Evolutionary conservation across 2,113 vertebrate genomes (phyloP).

Genomic region (Chionis minor): DNA sequence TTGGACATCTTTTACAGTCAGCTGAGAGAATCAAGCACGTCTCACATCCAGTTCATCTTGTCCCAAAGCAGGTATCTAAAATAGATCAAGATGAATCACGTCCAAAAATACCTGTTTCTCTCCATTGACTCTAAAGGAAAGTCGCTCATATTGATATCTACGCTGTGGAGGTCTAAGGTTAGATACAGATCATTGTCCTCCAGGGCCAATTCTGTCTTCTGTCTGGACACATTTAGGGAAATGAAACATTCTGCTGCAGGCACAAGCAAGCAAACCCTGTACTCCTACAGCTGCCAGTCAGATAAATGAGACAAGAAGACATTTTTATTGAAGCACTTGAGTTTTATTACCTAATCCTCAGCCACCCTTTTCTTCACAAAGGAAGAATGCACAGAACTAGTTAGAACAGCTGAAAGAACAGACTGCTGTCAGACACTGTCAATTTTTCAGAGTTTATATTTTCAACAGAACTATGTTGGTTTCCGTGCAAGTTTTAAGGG

Average conservation of each 20-base stretch:
- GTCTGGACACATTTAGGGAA: background rate
- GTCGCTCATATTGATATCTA: background rate
- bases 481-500: background rate
- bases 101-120: constrained; percentile 25
- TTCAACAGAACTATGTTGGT: background rate
- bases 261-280: background rate
- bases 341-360: background rate
- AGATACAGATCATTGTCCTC: constrained; percentile 1
- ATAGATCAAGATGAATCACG: constrained; percentile 28
- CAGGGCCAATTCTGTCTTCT: background rate
- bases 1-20: background rate
- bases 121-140: constrained; percentile 12
- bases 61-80: constrained; percentile 22
- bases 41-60: background rate
- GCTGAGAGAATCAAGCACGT: background rate
- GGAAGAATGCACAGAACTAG: background rate
- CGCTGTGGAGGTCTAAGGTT: background rate
- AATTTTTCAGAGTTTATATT: background rate
- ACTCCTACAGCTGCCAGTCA: background rate
- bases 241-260: background rate
- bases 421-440: background rate
- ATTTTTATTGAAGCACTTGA: background rate
- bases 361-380: background rate
- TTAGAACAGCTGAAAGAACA: background rate
- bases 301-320: background rate